Conservation (phyloP, 2,113 vertebrate species). For the Jacana jacana region DNA sequence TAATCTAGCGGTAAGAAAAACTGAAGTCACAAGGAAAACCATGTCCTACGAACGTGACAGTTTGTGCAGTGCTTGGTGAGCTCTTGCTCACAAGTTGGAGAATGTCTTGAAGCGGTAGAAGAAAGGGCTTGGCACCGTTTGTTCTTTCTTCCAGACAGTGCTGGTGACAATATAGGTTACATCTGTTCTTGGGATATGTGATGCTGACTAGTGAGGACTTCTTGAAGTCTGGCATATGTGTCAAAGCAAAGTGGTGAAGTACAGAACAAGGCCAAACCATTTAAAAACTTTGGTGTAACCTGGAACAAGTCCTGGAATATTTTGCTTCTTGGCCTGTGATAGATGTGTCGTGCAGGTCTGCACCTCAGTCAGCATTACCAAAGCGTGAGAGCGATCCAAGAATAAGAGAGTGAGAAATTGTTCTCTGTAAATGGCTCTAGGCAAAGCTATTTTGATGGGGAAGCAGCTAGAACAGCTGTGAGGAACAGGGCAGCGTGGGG, state of each 20-base stretch:
- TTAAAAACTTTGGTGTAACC: slow-evolving; percentile 7
- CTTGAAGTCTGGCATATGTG: slow-evolving; percentile 13
- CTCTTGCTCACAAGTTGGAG: background rate
- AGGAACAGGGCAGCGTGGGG: background rate
- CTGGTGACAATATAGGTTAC: slow-evolving; percentile 3
- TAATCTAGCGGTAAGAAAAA: background rate
- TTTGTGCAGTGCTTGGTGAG: background rate
- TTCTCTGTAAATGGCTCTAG: background rate
- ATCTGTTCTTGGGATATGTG: background rate
- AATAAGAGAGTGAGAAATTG: background rate
- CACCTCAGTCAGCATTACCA: background rate
- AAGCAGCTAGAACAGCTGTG: background rate
- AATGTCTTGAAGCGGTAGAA: background rate
- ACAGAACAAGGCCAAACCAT: background rate
- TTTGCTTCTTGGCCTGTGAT: background rate
- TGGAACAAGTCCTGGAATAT: background rate
- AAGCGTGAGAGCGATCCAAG: background rate
- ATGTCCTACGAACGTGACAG: background rate
- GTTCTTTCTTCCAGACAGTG: background rate
- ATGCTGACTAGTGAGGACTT: background rate
- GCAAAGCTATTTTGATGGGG: background rate
- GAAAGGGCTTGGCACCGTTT: background rate
- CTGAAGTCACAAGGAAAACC: background rate
- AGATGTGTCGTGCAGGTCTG: background rate
- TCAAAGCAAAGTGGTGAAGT: background rate